Evolutionary conservation across 2,113 vertebrate genomes (phyloP), one percentile per base, ranked within the genome.

Genomic region (Carettochelys insculpta): DNA sequence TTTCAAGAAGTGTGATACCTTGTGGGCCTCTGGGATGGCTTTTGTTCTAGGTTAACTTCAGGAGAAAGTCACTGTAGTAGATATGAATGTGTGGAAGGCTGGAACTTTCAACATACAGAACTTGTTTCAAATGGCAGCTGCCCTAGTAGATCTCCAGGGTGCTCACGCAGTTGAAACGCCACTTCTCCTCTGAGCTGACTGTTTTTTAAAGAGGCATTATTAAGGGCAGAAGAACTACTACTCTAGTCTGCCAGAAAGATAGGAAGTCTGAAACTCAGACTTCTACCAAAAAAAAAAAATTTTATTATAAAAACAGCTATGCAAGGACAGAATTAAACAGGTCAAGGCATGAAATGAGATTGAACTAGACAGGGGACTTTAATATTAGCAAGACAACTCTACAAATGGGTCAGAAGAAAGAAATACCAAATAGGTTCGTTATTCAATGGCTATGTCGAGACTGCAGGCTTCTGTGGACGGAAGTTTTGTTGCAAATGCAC

Each of bases 231-330:
- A 56, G 54, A 56, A 12, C 27, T 29, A 31, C 54, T 56, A 56
- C 29, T 31, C 58, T 61, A 61, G 34, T 61, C 29, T 16, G 14
- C 8, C 16, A 31, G 29, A 61, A 61, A 61, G 31, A 61, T 8
- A 61, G 29, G 31, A 34, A 16, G 58, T 61, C 14, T 16, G 58
- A 14, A 0, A 8, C n/a, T n/a, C n/a, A n/a, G n/a, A n/a, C n/a
- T n/a, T n/a, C n/a, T n/a, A n/a, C n/a, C n/a, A n/a, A n/a, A n/a
- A n/a, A n/a, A n/a, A n/a, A n/a, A n/a, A n/a, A n/a, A n/a, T n/a
- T n/a, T n/a, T n/a, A n/a, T n/a, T n/a, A n/a, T n/a, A n/a, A n/a
- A n/a, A n/a, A n/a, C n/a, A n/a, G n/a, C n/a, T n/a, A n/a, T n/a
- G n/a, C n/a, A n/a, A n/a, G n/a, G n/a, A n/a, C n/a, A n/a, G n/a